Evolutionary conservation across 1,140 invertebrate genomes (phyloP).

Genomic region (Drosophila albomicans): DNA sequence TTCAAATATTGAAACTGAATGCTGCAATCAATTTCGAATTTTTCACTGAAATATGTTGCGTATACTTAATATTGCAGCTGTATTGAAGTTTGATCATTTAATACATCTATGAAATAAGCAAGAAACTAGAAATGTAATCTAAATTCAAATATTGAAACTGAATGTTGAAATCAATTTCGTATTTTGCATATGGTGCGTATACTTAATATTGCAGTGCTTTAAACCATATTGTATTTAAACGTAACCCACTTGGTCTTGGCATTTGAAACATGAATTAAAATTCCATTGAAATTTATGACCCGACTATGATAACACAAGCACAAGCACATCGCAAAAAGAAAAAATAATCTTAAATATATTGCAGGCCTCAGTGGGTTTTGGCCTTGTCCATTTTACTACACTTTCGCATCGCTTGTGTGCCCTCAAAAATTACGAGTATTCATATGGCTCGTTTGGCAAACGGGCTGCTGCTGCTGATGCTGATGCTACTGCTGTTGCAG

Average conservation of each 20-base stretch:
- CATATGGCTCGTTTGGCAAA: slow-evolving; percentile 53
- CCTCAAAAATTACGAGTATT: slow-evolving; percentile 57
- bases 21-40: too few relatives aligned
- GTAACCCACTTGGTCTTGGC: neutral
- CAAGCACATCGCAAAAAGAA: too few relatives aligned
- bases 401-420: slow-evolving; percentile 21
- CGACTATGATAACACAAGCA: slow-evolving; percentile 19
- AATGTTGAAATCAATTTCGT: too few relatives aligned
- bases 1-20: too few relatives aligned
- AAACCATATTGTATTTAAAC: neutral
- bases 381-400: slow-evolving; percentile 21
- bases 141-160: too few relatives aligned
- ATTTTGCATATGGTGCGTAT: neutral
- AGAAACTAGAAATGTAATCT: too few relatives aligned
- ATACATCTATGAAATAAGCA: too few relatives aligned
- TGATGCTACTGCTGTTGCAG: neutral
- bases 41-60: too few relatives aligned
- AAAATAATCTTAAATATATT: slow-evolving; percentile 28
- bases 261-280: slow-evolving; percentile 18
- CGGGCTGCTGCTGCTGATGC: neutral
- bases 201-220: neutral
- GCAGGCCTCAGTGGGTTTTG: slow-evolving; percentile 40
- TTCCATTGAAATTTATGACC: slow-evolving; percentile 40
- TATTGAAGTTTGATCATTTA: too few relatives aligned
- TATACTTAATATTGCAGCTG: too few relatives aligned